A percentile compares a stretch with the other conserved stretches of the same genome.
phyloP scores from a whole-genome alignment of 2,113 vertebrate genomes.

The Etheostoma cragini region DNA sequence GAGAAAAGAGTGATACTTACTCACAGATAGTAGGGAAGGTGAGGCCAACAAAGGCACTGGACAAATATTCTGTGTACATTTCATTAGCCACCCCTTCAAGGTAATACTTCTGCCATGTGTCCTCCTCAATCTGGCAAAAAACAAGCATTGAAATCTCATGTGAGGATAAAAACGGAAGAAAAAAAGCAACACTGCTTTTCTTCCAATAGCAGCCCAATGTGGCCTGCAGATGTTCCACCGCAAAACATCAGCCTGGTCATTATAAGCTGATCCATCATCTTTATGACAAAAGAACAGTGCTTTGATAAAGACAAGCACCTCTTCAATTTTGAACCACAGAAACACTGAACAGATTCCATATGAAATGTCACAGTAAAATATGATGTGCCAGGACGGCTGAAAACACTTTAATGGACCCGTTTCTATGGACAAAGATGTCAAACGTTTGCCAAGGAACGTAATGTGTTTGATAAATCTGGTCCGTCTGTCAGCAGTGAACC shows the following conservation, averaged over 20 bases:
- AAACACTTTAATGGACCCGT: constrained; percentile 57
- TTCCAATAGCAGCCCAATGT: constrained; percentile 58
- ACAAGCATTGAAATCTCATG: constrained; percentile 39
- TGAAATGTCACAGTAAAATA: constrained; percentile 74
- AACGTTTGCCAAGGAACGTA: constrained; percentile 23
- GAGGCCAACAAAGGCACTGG: constrained; percentile 99
- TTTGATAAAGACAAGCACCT: constrained; percentile 78
- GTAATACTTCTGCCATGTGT: constrained; percentile 99
- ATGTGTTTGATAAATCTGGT: constrained; percentile 51
- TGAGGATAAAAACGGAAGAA: constrained; percentile 1
- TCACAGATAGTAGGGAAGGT: constrained; percentile 98
- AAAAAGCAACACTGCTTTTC: constrained; percentile 41
- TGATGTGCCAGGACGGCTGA: constrained; percentile 64
- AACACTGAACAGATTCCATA: constrained; percentile 76
- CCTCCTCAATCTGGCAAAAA: constrained; percentile 94
- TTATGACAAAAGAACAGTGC: constrained; percentile 76
- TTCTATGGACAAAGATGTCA: constrained; percentile 65
- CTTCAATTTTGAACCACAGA: constrained; percentile 70
- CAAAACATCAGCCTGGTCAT: constrained; percentile 76
- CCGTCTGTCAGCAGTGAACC: constrained; percentile 57
- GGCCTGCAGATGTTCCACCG: constrained; percentile 76
- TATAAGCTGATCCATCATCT: constrained; percentile 80
- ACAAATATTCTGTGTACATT: constrained; percentile 99
- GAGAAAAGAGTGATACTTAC: constrained; percentile 88
- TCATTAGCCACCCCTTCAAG: constrained; percentile 99